phyloP scores from a whole-genome alignment of 2,797 vertebrate species.

The Muscicapa striata region DNA sequence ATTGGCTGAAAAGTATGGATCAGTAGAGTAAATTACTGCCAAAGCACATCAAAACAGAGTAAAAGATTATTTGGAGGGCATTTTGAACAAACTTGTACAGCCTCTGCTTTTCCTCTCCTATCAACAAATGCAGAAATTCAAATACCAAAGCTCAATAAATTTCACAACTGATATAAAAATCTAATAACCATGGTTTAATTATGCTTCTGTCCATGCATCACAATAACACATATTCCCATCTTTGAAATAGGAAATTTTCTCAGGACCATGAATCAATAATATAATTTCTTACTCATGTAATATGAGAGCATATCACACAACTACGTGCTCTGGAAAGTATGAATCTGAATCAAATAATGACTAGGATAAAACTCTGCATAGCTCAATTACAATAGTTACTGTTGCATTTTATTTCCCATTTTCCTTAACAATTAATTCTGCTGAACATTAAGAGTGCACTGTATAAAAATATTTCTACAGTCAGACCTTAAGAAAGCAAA shows the following conservation, averaged over 20 bases:
- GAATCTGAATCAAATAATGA: neutral
- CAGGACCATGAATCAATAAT: neutral
- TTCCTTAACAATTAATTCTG: neutral
- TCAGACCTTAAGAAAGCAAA: neutral
- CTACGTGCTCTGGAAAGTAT: neutral
- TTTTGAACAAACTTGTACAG: neutral
- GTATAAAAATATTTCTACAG: neutral
- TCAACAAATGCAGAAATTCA: neutral
- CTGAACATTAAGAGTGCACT: neutral
- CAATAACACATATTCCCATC: neutral
- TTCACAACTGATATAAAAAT: neutral
- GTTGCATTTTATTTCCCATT: neutral
- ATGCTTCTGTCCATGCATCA: neutral
- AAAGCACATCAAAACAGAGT: neutral
- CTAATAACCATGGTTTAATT: neutral
- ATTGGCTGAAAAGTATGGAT: neutral
- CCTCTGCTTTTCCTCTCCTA: neutral
- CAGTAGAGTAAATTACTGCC: neutral
- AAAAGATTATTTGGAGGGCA: neutral
- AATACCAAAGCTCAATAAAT: neutral
- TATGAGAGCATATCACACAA: neutral
- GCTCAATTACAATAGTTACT: neutral
- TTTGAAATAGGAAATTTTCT: neutral
- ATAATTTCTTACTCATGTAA: neutral
- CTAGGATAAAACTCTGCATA: neutral